These are phyloP conservation scores for Phylloscopus trochilus DNA, from an alignment of 2,113 vertebrate genomes.

Conservation along the genomic window DNA sequence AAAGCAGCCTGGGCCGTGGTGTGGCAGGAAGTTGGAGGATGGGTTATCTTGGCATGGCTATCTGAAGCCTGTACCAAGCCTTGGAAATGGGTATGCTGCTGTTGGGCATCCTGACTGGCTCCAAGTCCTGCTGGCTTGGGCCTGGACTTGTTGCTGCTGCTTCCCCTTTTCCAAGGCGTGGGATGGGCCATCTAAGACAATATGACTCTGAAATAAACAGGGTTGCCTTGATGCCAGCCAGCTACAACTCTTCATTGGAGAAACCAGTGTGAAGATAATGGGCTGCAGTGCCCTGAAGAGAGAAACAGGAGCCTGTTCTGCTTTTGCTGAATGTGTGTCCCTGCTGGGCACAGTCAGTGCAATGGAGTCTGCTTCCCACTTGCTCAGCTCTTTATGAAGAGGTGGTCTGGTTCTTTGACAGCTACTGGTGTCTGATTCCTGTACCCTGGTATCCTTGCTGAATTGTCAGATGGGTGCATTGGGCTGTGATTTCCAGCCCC, in stretches of 20 bases:
- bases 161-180: fast-evolving
- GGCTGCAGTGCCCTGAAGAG: neutral
- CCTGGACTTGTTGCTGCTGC: fast-evolving
- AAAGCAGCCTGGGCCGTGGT: neutral
- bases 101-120: neutral
- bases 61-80: neutral
- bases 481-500: neutral
- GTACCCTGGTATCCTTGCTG: neutral
- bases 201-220: fast-evolving
- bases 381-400: neutral
- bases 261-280: neutral
- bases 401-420: neutral
- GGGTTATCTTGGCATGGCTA: no score
- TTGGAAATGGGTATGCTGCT: neutral
- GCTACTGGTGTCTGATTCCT: neutral
- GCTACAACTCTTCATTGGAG: neutral
- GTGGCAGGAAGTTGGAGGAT: neutral
- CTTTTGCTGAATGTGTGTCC: neutral
- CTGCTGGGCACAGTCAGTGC: neutral
- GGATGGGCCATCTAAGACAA: fast-evolving
- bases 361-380: neutral
- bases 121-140: neutral
- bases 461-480: neutral
- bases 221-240: neutral
- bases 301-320: fast-evolving